Conservation (phyloP, 2,797 vertebrate genomes). For the Pelodytes ibericus region DNA sequence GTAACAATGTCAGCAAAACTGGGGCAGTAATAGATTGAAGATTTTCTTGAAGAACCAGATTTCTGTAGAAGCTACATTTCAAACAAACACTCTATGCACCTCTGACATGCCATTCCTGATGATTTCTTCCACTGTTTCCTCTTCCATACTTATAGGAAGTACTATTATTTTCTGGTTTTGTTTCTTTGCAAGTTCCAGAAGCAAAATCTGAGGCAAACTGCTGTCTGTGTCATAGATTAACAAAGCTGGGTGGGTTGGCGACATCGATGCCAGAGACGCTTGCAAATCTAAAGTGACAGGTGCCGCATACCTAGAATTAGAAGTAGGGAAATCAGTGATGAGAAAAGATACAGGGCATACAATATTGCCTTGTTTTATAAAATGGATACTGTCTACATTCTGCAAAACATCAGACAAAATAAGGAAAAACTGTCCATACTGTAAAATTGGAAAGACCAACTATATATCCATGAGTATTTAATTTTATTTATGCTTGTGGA, state of each 20-base stretch:
- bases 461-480: no score
- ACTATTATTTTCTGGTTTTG: slow-evolving; percentile 30
- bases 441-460: no score
- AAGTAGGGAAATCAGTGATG: not conserved
- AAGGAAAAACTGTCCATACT: no score
- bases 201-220: slow-evolving; percentile 16
- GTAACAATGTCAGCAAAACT: no score
- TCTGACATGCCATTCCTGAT: slow-evolving; percentile 43
- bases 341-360: not conserved
- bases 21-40: no score
- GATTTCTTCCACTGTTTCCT: slow-evolving; percentile 10
- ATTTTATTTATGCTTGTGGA: no score
- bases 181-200: slow-evolving; percentile 37
- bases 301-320: slow-evolving; percentile 37
- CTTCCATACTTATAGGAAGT: slow-evolving; percentile 16
- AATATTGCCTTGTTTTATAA: not conserved
- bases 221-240: slow-evolving; percentile 43
- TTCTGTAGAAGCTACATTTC: no score
- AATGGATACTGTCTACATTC: no score
- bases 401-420: no score
- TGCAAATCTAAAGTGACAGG: slow-evolving; percentile 45
- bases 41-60: no score
- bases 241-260: slow-evolving; percentile 30
- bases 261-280: slow-evolving; percentile 22
- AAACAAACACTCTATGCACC: no score